Evolutionary conservation across 1,140 invertebrate genomes (phyloP).

Genomic region (Oryctes rhinoceros): DNA sequence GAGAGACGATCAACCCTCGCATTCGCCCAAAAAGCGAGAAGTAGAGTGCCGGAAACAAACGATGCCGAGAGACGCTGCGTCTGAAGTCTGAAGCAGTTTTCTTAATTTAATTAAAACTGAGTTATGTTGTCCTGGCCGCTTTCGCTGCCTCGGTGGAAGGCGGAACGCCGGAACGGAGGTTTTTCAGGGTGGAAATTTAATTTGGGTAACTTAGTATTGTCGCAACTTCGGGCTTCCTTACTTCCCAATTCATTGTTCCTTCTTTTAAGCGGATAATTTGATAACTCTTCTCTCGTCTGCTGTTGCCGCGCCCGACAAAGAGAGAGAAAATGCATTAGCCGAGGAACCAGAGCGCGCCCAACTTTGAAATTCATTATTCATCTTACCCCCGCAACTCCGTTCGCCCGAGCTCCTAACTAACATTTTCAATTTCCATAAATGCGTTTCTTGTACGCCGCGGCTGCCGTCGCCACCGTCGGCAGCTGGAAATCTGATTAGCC

Average conservation of each 20-base stretch:
- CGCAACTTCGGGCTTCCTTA: conserved; percentile 20
- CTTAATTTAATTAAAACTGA: conserved; percentile 37
- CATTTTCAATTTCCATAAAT: conserved; percentile 30
- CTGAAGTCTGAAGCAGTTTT: conserved; percentile 22
- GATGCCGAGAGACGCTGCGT: not conserved
- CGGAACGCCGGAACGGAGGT: not conserved
- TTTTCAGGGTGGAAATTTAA: conserved; percentile 12
- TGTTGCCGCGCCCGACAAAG: not conserved
- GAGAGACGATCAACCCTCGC: not conserved
- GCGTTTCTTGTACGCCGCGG: conserved; percentile 1
- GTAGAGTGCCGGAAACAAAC: conserved; percentile 13
- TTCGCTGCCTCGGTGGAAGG: not conserved
- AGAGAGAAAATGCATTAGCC: conserved; percentile 2
- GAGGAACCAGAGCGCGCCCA: not conserved
- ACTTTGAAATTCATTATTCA: conserved; percentile 19
- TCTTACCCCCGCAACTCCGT: not conserved
- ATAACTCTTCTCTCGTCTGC: not conserved
- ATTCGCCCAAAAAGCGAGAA: not conserved
- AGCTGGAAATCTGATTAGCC: not conserved
- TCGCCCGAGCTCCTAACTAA: not conserved
- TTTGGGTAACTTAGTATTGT: conserved; percentile 28
- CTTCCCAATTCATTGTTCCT: conserved; percentile 15
- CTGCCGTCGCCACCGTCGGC: not conserved
- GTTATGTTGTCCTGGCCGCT: conserved; percentile 8
- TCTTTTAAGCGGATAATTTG: conserved; percentile 24